Conservation (phyloP, 2,888 invertebrate genomes). For the Heliconius hortense region DNA sequence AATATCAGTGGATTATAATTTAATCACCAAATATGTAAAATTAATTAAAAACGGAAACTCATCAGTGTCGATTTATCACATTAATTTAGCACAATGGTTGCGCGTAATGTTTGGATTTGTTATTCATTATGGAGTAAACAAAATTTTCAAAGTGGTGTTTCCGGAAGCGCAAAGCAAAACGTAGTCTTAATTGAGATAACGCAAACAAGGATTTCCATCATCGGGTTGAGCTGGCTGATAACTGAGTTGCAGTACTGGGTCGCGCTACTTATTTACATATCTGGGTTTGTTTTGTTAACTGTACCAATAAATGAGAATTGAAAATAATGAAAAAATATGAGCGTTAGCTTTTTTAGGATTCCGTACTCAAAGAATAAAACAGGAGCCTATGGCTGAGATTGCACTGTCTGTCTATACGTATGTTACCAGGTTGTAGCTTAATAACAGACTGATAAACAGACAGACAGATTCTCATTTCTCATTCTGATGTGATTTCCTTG, state of each 20-base stretch:
- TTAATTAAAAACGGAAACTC: slow-evolving; percentile 38
- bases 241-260: slow-evolving; percentile 43
- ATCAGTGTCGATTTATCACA: slow-evolving; percentile 35
- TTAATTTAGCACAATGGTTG: slow-evolving; percentile 35
- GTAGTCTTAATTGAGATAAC: slow-evolving; percentile 78
- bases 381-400: too few species aligned
- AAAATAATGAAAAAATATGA: slow-evolving; percentile 7
- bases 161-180: slow-evolving; percentile 67
- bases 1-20: slow-evolving; percentile 38
- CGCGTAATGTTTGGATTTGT: slow-evolving; percentile 40
- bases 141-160: slow-evolving; percentile 67
- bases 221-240: slow-evolving; percentile 62
- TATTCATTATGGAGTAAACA: slow-evolving; percentile 57
- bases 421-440: too few species aligned
- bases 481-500: too few species aligned
- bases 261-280: slow-evolving; percentile 42
- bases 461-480: too few species aligned
- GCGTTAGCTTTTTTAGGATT: not conserved
- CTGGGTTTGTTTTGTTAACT: slow-evolving; percentile 43
- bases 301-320: slow-evolving; percentile 37
- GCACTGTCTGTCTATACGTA: too few species aligned
- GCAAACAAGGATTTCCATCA: slow-evolving; percentile 73
- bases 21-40: slow-evolving; percentile 37
- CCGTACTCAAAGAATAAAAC: too few species aligned
- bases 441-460: too few species aligned